Evolutionary conservation across 2,888 invertebrate species (phyloP).

Genomic region (Ametastegia equiseti): DNA sequence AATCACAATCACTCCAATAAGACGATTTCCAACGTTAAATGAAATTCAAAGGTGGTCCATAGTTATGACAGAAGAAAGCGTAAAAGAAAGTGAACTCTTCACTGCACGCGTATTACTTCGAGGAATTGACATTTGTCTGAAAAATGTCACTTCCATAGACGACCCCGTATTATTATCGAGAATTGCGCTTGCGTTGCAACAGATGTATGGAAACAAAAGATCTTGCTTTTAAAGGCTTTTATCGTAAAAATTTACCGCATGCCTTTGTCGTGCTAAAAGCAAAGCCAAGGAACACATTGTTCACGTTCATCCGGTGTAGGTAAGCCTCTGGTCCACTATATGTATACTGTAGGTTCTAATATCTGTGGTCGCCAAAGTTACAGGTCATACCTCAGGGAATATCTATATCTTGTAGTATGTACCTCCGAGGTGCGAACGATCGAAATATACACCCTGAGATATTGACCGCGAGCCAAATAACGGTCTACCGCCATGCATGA

Average conservation of each 20-base stretch:
- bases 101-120: no score
- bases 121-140: background rate
- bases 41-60: no score
- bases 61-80: no score
- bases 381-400: background rate
- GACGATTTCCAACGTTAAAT: no score
- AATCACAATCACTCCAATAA: no score
- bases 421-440: background rate
- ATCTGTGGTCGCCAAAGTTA: slow-evolving; percentile 2
- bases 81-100: background rate
- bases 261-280: slow-evolving; percentile 11
- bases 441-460: background rate
- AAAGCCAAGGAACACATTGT: slow-evolving; percentile 7
- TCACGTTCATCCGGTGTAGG: background rate
- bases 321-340: background rate
- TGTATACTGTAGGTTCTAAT: background rate
- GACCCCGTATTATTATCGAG: no score
- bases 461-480: slow-evolving; percentile 20
- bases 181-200: background rate
- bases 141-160: background rate
- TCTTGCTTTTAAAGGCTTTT: slow-evolving; percentile 24
- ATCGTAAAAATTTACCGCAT: background rate
- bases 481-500: background rate
- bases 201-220: background rate
- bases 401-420: background rate